Percentiles rank a stretch among this genome's conserved stretches.
These are phyloP conservation scores for Falco berigora DNA, from an alignment of 2,797 vertebrate species.

Conservation along the genomic window DNA sequence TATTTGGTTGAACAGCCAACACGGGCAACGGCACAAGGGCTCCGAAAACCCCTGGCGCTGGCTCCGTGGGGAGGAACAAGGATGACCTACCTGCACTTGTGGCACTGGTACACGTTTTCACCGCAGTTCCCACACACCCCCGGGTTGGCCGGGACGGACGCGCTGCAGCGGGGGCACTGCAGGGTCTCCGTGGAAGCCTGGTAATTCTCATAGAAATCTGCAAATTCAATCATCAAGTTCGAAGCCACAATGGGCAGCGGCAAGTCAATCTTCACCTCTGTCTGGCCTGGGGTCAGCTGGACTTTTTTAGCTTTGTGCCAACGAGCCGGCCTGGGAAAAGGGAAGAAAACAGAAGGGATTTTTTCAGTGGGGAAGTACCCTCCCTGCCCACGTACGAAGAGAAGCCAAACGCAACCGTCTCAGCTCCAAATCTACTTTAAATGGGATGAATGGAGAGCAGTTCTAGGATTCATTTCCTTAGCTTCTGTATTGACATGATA, in stretches of 20 bases:
- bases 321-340: conserved; percentile 84
- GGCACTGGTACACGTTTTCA: conserved; percentile 98
- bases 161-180: conserved; percentile 97
- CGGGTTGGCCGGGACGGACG: conserved; percentile 95
- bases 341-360: background rate
- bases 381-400: background rate
- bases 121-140: conserved; percentile 98
- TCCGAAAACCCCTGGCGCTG: background rate
- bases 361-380: background rate
- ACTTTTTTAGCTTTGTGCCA: conserved; percentile 99
- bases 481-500: conserved; percentile 55
- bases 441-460: conserved; percentile 37
- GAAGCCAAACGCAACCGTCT: background rate
- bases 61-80: background rate
- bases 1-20: background rate
- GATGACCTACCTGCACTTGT: conserved; percentile 89
- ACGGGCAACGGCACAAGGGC: background rate
- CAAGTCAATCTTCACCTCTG: conserved; percentile 96
- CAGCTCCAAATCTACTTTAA: conserved; percentile 43
- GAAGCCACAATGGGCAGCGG: conserved; percentile 96
- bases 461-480: conserved; percentile 30
- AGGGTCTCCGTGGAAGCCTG: conserved; percentile 97
- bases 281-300: conserved; percentile 94
- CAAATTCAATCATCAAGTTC: conserved; percentile 98
- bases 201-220: conserved; percentile 98